Evolutionary conservation across 1,140 invertebrate genomes (phyloP), one percentile per base, ranked within the genome.

Genomic region (Trichonephila clavipes): DNA sequence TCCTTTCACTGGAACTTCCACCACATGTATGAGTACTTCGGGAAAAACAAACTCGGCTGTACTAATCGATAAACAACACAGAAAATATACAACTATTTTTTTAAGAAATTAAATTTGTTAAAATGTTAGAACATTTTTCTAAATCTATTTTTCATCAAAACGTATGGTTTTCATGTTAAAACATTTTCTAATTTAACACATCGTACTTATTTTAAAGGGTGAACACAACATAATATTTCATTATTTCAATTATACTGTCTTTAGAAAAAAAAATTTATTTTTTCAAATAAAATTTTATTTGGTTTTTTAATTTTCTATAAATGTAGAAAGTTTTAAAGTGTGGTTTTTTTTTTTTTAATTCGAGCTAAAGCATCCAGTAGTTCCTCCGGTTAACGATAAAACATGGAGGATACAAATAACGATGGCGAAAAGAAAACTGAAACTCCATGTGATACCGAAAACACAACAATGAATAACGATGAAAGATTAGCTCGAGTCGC

Each of bases 1-100:
- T n/a, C n/a, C n/a, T n/a, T n/a, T n/a, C n/a, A n/a, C n/a, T n/a
- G n/a, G n/a, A n/a, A n/a, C 88, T 90, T 90, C 88, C 88, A 81
- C 81, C 88, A 90, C 93, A 94, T 90, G 81, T 83, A 69, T 64
- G n/a, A 19, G 28, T 72, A 82, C 64, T 90, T 94, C 93, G 81
- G 88, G 88, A 69, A 90, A 90, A 90, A 66, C 88, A 87, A 61
- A 59, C 88, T 28, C 40, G 88, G 81, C 44, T 58, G 59, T 61
- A 90, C 59, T 86, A 86, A 72, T 28, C 88, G 82, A 90, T 90
- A 24, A 19, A 58, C n/a, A 61, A 40, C 14, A 14, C 51, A 51
- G 10, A 51, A 51, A 51, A 51, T 10, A 51, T 7, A 51, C 7
- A 51, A 12, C 10, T 10, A 51, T 51, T 51, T 7, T 51, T 51